Evolutionary conservation across 2,113 vertebrate species (phyloP), one percentile per base, ranked within the genome.

Genomic region (Thunnus maccoyii): DNA sequence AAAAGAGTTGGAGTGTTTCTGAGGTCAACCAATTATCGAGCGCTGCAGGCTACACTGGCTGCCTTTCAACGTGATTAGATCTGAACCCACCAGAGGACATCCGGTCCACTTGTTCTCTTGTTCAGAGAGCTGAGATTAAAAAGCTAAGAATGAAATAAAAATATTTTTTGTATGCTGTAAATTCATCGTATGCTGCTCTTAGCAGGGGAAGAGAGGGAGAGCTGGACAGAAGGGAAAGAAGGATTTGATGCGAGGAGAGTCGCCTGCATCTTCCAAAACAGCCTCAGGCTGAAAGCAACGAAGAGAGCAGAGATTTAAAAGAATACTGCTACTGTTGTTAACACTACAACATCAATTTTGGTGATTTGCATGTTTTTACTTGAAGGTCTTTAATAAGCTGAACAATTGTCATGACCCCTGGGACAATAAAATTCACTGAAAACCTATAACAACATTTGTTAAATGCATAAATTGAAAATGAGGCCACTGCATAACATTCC

Each of bases 11-110:
- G 50, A 85, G 86, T 69, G 63, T 79, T 87, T 91, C 86, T 80
- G 77, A 86, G 90, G 87, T 88, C 87, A 86, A 76, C 84, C 87
- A 90, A 92, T 91, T 89, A 91, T 66, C 1, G 61, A 87, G 80
- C 25, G 65, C 89, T 62, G 78, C 82, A 51, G 84, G 92, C 89
- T 74, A 79, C 64, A 69, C 82, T 85, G 76, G 85, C 74, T 80
- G 75, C 82, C 82, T 87, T 84, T 93, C 83, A 86, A 62, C 64
- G 44, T 89, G 86, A 88, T 92, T 89, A 90, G 82, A 89, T 90
- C 84, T 89, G 54, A 90, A 80, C 82, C 65, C 87, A 83, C 78
- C 74, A 72, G 85, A 89, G 85, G 80, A 88, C 78, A 81, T 78
- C 72, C 44, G 17, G 80, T 77, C 84, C 72, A 77, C 78, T 90